Evolutionary conservation across 2,113 vertebrate species (phyloP).

Genomic region (Trogon melanurus): DNA sequence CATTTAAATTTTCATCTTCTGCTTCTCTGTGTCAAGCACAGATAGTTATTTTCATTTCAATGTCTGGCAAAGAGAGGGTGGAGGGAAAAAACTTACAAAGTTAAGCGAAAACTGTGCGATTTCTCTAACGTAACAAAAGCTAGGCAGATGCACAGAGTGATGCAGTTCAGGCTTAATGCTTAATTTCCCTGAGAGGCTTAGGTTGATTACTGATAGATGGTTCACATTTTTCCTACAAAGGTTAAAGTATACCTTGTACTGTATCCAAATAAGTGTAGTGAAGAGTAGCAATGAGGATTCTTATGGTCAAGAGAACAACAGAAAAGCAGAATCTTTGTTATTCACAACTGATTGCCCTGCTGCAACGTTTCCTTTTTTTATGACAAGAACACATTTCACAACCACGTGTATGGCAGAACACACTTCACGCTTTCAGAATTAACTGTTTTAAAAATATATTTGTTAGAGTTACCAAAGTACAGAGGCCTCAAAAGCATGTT

Average conservation of each 20-base stretch:
- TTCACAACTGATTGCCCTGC: neutral
- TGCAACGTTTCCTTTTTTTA: neutral
- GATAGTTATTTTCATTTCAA: slow-evolving; percentile 39
- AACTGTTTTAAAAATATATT: neutral
- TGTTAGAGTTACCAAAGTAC: neutral
- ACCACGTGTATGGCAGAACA: neutral
- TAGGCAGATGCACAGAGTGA: neutral
- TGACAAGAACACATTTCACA: neutral
- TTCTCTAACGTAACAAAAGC: neutral
- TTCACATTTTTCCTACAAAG: neutral
- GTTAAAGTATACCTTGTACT: neutral
- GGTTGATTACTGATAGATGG: neutral
- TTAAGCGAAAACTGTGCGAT: neutral
- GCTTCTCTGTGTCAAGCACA: neutral
- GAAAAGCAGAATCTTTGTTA: neutral
- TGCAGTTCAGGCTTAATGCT: neutral
- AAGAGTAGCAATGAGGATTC: neutral
- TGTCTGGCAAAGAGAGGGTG: neutral
- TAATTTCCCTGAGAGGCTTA: neutral
- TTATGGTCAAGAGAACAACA: neutral
- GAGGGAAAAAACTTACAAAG: neutral
- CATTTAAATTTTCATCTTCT: slow-evolving; percentile 19
- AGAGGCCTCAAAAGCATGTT: neutral
- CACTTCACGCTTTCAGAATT: neutral
- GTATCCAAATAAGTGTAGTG: neutral